Conservation (phyloP, 2,797 vertebrate genomes). For the Rallus crepitans region DNA sequence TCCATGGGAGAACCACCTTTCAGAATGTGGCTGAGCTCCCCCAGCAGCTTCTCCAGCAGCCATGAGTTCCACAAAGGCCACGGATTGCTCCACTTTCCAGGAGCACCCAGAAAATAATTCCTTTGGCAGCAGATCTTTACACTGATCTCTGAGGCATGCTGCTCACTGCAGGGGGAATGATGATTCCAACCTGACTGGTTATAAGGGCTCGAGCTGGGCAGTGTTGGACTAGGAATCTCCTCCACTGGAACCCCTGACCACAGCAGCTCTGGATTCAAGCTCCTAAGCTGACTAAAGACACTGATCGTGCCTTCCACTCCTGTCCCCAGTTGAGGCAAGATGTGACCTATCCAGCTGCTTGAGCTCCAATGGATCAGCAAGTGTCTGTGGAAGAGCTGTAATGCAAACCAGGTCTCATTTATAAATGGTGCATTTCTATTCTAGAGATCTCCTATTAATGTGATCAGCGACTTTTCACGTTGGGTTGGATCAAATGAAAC, state of each 20-base stretch:
- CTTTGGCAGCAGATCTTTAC: neutral
- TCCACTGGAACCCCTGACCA: neutral
- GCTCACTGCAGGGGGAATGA: neutral
- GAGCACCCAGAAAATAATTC: neutral
- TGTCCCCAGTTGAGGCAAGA: neutral
- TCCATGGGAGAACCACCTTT: neutral
- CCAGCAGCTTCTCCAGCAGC: neutral
- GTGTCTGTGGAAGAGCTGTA: neutral
- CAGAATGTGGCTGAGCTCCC: neutral
- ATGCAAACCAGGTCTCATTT: neutral
- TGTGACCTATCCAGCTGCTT: neutral
- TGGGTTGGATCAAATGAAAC: neutral
- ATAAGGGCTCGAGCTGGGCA: fast-evolving
- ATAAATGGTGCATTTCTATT: neutral
- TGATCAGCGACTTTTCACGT: neutral
- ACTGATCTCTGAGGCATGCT: neutral
- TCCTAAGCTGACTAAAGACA: neutral
- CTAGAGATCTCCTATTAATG: neutral
- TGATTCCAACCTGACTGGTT: neutral
- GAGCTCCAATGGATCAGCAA: neutral
- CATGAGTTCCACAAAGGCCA: neutral
- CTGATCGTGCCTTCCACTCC: neutral
- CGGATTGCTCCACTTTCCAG: neutral
- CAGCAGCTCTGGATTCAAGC: neutral
- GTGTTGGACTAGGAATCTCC: neutral